A percentile compares a stretch with the other conserved stretches of the same genome.
These are phyloP conservation scores for Neoitamus cyanurus DNA, from an alignment of 2,888 invertebrate species.

Conservation along the genomic window DNA sequence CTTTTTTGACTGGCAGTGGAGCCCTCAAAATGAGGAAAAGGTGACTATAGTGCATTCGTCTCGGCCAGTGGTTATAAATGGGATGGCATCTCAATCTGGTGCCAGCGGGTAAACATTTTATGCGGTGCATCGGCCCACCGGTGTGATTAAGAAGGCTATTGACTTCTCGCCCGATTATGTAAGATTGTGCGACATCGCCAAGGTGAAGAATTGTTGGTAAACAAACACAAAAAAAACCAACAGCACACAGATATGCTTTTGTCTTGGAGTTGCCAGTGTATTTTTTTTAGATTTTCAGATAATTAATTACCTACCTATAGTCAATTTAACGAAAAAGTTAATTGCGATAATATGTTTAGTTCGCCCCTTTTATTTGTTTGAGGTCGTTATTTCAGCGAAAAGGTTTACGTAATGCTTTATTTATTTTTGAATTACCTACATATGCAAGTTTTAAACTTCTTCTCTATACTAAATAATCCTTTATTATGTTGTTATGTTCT, in stretches of 20 bases:
- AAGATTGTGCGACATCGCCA: constrained; percentile 6
- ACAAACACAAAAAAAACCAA: not conserved
- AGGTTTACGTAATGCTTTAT: too few species aligned
- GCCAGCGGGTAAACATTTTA: constrained; percentile 36
- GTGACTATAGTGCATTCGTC: not conserved
- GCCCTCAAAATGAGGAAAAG: not conserved
- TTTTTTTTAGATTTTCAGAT: not conserved
- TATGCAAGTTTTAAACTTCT: too few species aligned
- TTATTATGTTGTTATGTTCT: too few species aligned
- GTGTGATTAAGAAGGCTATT: not conserved
- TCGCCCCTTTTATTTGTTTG: too few species aligned
- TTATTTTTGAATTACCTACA: too few species aligned
- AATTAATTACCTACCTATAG: not conserved
- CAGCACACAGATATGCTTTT: not conserved
- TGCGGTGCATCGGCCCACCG: not conserved
- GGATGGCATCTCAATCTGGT: not conserved
- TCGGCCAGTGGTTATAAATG: not conserved
- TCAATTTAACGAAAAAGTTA: not conserved
- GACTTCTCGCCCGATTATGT: constrained; percentile 4
- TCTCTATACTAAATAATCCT: too few species aligned
- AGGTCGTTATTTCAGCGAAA: too few species aligned
- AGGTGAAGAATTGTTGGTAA: constrained; percentile 15
- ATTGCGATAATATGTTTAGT: not conserved
- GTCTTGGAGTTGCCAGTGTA: not conserved
- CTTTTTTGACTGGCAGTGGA: not conserved